These are phyloP conservation scores for Lontra canadensis DNA, from an alignment of 2,113 vertebrate species.

Conservation along the genomic window DNA sequence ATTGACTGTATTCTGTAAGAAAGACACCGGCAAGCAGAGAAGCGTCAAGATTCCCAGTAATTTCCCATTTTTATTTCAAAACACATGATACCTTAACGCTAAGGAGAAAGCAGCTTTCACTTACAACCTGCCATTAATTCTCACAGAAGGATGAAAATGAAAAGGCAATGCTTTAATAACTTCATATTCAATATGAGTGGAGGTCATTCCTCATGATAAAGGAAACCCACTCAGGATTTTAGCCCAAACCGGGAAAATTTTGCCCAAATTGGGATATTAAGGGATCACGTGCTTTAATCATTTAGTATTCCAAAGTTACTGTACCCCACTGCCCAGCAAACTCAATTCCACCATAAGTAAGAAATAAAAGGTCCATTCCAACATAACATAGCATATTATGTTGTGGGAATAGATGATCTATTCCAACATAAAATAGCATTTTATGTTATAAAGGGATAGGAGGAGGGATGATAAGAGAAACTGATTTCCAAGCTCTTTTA, in stretches of 20 bases:
- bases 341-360: not conserved
- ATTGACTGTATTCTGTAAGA: constrained; percentile 84
- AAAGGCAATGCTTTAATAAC: not conserved
- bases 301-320: not conserved
- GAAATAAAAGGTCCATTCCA: too few species aligned
- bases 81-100: constrained; percentile 23
- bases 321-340: not conserved
- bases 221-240: not conserved
- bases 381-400: too few species aligned
- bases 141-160: not conserved
- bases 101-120: not conserved
- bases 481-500: not conserved
- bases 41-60: not conserved
- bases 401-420: too few species aligned
- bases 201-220: not conserved
- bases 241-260: not conserved
- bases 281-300: constrained; percentile 22
- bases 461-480: not conserved
- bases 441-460: not conserved
- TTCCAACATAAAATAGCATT: not conserved
- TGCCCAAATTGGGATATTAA: not conserved
- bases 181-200: not conserved
- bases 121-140: not conserved
- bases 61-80: not conserved
- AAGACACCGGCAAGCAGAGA: constrained; percentile 63